Evolutionary conservation across 1,140 invertebrate genomes (phyloP), one percentile per base, ranked within the genome.

Genomic region (Penaeus chinensis): DNA sequence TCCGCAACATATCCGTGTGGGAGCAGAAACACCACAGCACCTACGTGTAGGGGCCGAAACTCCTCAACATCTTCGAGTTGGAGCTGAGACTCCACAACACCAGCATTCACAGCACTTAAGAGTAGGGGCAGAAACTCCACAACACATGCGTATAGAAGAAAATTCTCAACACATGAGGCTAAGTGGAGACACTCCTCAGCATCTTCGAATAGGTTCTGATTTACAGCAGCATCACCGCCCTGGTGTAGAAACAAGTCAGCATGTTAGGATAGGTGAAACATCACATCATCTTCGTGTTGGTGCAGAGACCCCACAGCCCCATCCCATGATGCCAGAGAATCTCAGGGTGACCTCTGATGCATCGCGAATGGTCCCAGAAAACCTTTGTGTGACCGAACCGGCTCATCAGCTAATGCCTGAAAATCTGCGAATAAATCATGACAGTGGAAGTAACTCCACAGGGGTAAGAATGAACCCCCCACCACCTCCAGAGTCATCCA

Each of bases 351-450:
- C 77, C 37, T 78, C 78, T 60, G 88, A 89, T 61, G 77, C 88
- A 22, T 85, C 88, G 61, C 77, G 80, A 13, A 89, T 89, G 88
- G 89, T 89, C 60, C 89, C 89, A 66, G 89, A 89, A 83, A 89
- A 89, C 69, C 81, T 89, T 42, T 89, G 89, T 87, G 84, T 89
- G 60, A 83, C 89, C 32, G 89, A 89, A 69, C 69, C 89, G 20
- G 74, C 89, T 16, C 89, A 89, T 60, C 89, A 86, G 62, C 24
- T 86, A n/a, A 86, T 89, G 89, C 89, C 89, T 61, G 84, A 89
- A 63, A 89, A 89, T 65, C 84, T 89, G n/a, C 89, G 84, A 11
- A 87, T 85, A 54, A 83, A 66, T 65, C 89, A 86, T 27, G 85
- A 89, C 10, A 87, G 61, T 19, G 65, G 27, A 5, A 82, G 63